Evolutionary conservation across 2,888 invertebrate species (phyloP).

Genomic region (Alviniconcha strummeri): DNA sequence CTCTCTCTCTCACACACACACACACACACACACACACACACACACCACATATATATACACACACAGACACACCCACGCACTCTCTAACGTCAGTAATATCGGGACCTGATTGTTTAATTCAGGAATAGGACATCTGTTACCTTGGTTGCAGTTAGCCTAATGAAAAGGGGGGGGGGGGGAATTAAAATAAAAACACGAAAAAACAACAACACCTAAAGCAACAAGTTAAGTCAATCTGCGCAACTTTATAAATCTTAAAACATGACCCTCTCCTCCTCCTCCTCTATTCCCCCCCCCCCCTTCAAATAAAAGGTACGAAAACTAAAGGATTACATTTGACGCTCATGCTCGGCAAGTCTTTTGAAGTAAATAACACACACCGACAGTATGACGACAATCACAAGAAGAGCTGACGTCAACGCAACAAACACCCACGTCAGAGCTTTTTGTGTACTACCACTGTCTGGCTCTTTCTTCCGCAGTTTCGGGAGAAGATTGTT

Average conservation of each 20-base stretch:
- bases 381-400: slow-evolving; percentile 1
- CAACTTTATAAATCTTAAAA: too few relatives aligned
- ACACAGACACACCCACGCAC: slow-evolving; percentile 10
- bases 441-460: background rate
- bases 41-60: background rate
- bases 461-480: background rate
- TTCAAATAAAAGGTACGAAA: too few relatives aligned
- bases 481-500: slow-evolving; percentile 38
- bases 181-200: too few relatives aligned
- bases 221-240: too few relatives aligned
- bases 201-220: background rate
- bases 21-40: background rate
- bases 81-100: background rate
- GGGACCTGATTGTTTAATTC: too few relatives aligned
- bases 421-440: slow-evolving; percentile 34
- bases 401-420: slow-evolving; percentile 20
- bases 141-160: too few relatives aligned
- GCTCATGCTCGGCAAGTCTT: background rate
- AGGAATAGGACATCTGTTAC: too few relatives aligned
- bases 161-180: too few relatives aligned
- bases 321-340: too few relatives aligned
- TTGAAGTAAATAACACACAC: slow-evolving; percentile 13
- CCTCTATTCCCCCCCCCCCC: too few relatives aligned
- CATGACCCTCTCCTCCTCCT: too few relatives aligned
- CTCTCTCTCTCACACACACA: background rate